These are phyloP conservation scores for Ceratoteleas bidentatus DNA, from an alignment of 1,140 invertebrate species.

Conservation along the genomic window DNA sequence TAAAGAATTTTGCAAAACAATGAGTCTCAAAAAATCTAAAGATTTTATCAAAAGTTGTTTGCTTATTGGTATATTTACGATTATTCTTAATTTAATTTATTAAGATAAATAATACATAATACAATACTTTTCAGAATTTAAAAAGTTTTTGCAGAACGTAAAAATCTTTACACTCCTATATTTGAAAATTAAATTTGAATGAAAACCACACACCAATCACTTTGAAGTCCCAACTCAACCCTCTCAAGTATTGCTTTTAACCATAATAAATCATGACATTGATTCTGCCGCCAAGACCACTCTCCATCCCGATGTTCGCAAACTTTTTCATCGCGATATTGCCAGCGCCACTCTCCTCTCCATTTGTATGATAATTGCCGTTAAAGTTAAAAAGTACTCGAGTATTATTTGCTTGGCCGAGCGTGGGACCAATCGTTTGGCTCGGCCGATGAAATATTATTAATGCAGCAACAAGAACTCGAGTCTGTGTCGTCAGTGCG, in stretches of 20 bases:
- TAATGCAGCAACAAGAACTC: slow-evolving; percentile 17
- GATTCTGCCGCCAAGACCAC: not conserved
- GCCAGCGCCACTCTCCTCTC: not conserved
- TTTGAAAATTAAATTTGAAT: not conserved
- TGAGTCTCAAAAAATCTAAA: too few relatives aligned
- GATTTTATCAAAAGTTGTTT: too few relatives aligned
- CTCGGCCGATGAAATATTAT: slow-evolving; percentile 23
- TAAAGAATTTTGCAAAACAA: not conserved
- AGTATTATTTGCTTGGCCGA: slow-evolving; percentile 4
- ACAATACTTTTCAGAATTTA: too few relatives aligned
- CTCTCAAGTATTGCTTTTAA: not conserved
- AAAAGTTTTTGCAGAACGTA: too few relatives aligned
- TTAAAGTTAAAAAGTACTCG: slow-evolving; percentile 10
- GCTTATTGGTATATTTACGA: too few relatives aligned
- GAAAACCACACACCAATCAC: not conserved
- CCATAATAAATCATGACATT: not conserved
- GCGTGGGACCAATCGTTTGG: slow-evolving; percentile 5
- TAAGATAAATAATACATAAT: too few relatives aligned
- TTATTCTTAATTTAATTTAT: too few relatives aligned
- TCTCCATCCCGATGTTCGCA: not conserved
- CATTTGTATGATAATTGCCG: slow-evolving; percentile 10
- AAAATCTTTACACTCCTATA: not conserved
- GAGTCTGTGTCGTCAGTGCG: slow-evolving; percentile 31
- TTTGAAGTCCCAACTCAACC: too few relatives aligned
- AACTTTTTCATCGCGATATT: not conserved